Evolutionary conservation across 2,797 vertebrate species (phyloP).

Genomic region (Adrianichthys oophorus): DNA sequence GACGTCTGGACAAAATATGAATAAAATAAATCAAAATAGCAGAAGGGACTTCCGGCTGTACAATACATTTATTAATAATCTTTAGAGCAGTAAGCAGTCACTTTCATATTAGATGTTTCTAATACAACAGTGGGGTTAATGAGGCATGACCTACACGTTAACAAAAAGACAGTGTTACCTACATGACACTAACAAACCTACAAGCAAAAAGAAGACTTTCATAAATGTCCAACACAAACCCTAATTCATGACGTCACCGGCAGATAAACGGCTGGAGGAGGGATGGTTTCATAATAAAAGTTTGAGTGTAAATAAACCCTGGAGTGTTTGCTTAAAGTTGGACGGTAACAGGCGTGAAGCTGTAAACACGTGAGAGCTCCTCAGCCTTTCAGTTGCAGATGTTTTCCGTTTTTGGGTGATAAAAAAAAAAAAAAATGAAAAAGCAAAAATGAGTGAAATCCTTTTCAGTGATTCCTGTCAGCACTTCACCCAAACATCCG

Average conservation of each 20-base stretch:
- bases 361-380: too few relatives aligned
- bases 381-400: too few relatives aligned
- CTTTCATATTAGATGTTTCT: constrained; percentile 78
- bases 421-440: too few relatives aligned
- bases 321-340: not conserved
- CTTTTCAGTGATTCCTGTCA: too few relatives aligned
- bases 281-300: not conserved
- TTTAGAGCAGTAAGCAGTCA: constrained; percentile 79
- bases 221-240: not conserved
- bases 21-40: too few relatives aligned
- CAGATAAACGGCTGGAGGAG: not conserved
- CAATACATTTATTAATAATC: constrained; percentile 85
- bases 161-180: constrained; percentile 72
- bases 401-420: too few relatives aligned
- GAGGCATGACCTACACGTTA: constrained; percentile 76
- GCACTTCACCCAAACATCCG: too few relatives aligned
- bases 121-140: constrained; percentile 81
- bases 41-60: constrained; percentile 58
- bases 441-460: too few relatives aligned
- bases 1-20: too few relatives aligned
- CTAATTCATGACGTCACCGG: not conserved
- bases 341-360: too few relatives aligned
- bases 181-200: constrained; percentile 79
- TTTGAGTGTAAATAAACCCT: not conserved
- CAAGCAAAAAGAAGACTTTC: constrained; percentile 58